Conservation (phyloP, 2,113 vertebrate species). For the Tragelaphus buxtoni region DNA sequence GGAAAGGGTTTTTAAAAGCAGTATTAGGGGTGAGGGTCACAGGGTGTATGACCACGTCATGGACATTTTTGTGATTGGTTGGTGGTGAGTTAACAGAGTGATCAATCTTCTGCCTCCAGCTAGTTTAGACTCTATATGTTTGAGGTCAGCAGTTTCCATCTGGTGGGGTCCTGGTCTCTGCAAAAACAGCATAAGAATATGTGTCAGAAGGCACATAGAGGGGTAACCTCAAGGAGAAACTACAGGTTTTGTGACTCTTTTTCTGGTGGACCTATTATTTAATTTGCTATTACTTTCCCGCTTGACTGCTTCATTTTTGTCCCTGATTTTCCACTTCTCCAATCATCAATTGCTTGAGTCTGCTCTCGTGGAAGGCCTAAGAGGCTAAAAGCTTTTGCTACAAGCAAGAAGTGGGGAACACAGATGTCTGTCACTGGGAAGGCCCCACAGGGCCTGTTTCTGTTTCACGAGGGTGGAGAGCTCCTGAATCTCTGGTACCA, state of each 20-base stretch:
- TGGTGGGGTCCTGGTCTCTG: not conserved
- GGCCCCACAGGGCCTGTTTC: not conserved
- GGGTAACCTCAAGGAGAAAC: not conserved
- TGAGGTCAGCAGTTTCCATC: not conserved
- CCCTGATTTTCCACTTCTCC: not conserved
- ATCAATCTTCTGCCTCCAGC: not conserved
- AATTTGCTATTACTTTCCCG: not conserved
- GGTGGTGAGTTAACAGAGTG: not conserved
- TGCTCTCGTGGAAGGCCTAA: not conserved
- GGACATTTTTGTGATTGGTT: not conserved
- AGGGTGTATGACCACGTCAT: not conserved
- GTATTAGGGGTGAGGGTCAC: not conserved
- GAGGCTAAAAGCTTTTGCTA: not conserved
- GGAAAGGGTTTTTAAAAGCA: not conserved
- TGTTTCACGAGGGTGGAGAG: not conserved
- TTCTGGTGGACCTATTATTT: not conserved
- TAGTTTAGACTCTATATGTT: not conserved
- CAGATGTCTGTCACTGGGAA: not conserved
- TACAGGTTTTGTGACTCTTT: not conserved
- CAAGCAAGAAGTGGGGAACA: not conserved
- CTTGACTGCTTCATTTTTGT: not conserved
- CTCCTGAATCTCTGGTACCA: not conserved
- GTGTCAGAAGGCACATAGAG: not conserved
- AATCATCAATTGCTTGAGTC: not conserved
- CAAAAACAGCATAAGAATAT: not conserved